A percentile compares a stretch with the other conserved stretches of the same genome.
Evolutionary conservation across 1,140 invertebrate species (phyloP).

Genomic region (Bombus polaris): DNA sequence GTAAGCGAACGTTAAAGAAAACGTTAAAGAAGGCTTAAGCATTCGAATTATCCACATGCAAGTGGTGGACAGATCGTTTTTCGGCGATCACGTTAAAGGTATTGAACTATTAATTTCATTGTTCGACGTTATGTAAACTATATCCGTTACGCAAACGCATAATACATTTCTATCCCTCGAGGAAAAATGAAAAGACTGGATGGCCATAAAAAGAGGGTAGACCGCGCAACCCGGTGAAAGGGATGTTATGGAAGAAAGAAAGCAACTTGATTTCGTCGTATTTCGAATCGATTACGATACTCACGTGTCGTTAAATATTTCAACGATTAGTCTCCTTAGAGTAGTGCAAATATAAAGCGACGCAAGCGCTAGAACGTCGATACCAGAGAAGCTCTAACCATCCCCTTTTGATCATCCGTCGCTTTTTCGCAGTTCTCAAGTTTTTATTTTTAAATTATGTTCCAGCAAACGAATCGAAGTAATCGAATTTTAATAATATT

Average conservation of each 20-base stretch:
- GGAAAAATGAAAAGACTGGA: conserved; percentile 15
- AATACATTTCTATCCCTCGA: background rate
- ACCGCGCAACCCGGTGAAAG: conserved; percentile 14
- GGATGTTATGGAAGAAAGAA: background rate
- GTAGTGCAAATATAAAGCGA: background rate
- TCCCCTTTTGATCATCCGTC: background rate
- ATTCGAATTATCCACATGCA: background rate
- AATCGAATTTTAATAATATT: too few relatives aligned
- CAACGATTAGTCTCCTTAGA: conserved; percentile 17
- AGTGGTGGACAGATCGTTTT: background rate
- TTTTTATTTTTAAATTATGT: too few relatives aligned
- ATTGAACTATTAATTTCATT: conserved; percentile 13
- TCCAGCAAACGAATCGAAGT: too few relatives aligned
- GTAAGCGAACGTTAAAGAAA: background rate
- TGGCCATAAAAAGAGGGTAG: conserved; percentile 22
- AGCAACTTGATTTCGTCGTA: conserved; percentile 17
- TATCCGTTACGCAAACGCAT: conserved; percentile 16
- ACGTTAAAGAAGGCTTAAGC: background rate
- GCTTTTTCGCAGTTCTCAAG: background rate
- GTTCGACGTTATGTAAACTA: conserved; percentile 13
- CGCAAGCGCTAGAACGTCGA: background rate
- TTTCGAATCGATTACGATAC: conserved; percentile 35
- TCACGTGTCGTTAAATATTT: conserved; percentile 26
- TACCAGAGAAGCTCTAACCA: background rate
- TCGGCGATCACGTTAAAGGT: background rate